Conservation (phyloP, 23 tunicate species). For the Halocynthia aurantium region DNA sequence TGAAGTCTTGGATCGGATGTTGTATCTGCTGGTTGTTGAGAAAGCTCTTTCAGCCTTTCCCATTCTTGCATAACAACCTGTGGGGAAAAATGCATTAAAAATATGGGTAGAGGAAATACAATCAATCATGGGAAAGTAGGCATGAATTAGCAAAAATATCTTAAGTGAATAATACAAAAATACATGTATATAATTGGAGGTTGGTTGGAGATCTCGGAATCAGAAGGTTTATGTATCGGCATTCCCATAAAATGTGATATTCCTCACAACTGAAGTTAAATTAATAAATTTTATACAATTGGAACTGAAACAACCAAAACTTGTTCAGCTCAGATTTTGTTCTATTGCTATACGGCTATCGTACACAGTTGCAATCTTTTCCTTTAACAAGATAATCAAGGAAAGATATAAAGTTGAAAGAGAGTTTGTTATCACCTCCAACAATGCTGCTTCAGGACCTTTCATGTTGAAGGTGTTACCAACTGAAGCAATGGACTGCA, state of each 20-base stretch:
- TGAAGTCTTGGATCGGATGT: slow-evolving; percentile 25
- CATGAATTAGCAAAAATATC: neutral
- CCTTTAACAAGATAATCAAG: too few species aligned
- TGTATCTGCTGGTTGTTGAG: neutral
- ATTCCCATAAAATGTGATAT: too few species aligned
- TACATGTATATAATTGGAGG: neutral
- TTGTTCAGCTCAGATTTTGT: too few species aligned
- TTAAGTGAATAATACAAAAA: neutral
- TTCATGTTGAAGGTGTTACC: slow-evolving; percentile 30
- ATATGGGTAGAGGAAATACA: neutral
- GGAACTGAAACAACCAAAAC: too few species aligned
- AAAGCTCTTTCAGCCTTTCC: slow-evolving; percentile 20
- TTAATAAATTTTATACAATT: too few species aligned
- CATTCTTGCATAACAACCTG: slow-evolving; percentile 44
- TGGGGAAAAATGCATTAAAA: neutral
- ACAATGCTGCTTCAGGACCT: slow-evolving; percentile 40
- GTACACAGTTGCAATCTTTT: too few species aligned
- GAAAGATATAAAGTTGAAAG: too few species aligned
- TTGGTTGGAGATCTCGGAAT: neutral
- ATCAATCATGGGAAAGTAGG: neutral
- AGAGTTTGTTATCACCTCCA: slow-evolving; percentile 17
- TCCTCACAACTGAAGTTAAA: too few species aligned
- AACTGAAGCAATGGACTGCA: slow-evolving; percentile 29
- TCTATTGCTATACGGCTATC: too few species aligned
- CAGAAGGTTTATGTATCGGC: too few species aligned